Evolutionary conservation across 2,888 invertebrate genomes (phyloP).

Genomic region (Chalcosyrphus nemorum): DNA sequence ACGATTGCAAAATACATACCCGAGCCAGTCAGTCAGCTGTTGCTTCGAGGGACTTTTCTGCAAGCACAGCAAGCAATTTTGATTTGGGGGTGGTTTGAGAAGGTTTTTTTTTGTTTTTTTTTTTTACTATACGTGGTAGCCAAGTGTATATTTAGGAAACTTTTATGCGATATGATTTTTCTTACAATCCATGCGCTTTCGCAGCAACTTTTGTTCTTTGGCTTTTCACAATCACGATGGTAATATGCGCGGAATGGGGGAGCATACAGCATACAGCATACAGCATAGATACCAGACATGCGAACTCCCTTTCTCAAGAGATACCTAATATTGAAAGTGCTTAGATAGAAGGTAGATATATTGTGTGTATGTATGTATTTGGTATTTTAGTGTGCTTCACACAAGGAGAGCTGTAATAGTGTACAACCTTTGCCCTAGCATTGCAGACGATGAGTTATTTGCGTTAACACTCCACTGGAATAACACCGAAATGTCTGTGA

Average conservation of each 20-base stretch:
- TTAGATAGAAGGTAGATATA: conserved; percentile 1
- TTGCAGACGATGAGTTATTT: conserved; percentile 5
- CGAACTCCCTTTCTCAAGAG: conserved; percentile 47
- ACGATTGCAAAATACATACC: conserved; percentile 37
- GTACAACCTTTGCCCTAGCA: neutral
- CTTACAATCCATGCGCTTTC: conserved; percentile 64
- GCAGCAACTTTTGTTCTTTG: conserved; percentile 51
- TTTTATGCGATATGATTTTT: conserved; percentile 53
- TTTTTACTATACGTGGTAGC: conserved; percentile 9
- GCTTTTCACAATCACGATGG: conserved; percentile 35
- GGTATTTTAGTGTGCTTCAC: neutral
- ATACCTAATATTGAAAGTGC: conserved; percentile 29
- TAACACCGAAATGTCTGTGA: conserved; percentile 22
- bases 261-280: too few relatives aligned
- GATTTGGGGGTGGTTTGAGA: conserved; percentile 18
- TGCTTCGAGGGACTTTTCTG: conserved; percentile 65
- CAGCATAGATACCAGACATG: conserved; percentile 44
- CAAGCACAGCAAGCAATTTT: conserved; percentile 38
- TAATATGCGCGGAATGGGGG: neutral
- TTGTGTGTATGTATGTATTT: neutral
- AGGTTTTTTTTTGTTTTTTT: neutral
- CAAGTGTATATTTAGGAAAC: conserved; percentile 50
- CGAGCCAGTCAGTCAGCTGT: conserved; percentile 64
- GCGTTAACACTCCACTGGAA: conserved; percentile 22
- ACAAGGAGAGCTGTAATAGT: neutral